phyloP scores from a whole-genome alignment of 2,888 invertebrate species.

The Shargacucullia verbasci region DNA sequence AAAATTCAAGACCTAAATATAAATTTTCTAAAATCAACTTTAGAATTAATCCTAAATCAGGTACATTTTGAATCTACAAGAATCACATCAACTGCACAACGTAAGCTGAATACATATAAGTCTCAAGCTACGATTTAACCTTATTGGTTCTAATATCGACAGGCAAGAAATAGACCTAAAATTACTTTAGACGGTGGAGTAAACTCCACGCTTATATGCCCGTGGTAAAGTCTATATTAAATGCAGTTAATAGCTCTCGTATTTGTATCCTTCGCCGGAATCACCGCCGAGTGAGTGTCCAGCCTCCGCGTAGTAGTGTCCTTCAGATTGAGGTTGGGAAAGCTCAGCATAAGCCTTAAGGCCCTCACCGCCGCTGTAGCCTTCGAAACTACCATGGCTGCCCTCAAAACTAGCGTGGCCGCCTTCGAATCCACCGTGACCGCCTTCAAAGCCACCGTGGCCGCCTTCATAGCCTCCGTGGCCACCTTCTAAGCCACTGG shows the following conservation, averaged over 20 bases:
- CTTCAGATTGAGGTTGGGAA: constrained; percentile 72
- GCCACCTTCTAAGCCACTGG: constrained; percentile 58
- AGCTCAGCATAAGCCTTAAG: constrained; percentile 78
- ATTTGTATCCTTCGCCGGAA: constrained; percentile 80
- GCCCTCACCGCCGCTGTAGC: constrained; percentile 77
- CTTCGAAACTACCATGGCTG: constrained; percentile 64
- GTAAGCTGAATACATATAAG: constrained; percentile 64
- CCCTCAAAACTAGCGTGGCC: constrained; percentile 63
- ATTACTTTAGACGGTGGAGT: constrained; percentile 65
- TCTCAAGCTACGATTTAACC: constrained; percentile 59
- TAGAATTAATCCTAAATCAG: constrained; percentile 79
- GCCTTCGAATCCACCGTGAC: constrained; percentile 59
- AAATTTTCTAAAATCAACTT: constrained; percentile 64
- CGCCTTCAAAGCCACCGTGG: constrained; percentile 59
- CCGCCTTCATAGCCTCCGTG: constrained; percentile 58
- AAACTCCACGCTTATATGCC: constrained; percentile 65
- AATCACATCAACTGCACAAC: constrained; percentile 64
- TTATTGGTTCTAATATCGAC: constrained; percentile 66
- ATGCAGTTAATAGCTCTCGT: constrained; percentile 77
- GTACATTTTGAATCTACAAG: constrained; percentile 73
- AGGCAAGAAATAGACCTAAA: constrained; percentile 79
- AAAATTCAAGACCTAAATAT: constrained; percentile 59
- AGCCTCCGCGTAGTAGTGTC: constrained; percentile 73
- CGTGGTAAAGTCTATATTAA: constrained; percentile 58
- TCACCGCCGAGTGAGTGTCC: constrained; percentile 71